phyloP scores from a whole-genome alignment of 2,888 invertebrate genomes.

The Pteria penguin region DNA sequence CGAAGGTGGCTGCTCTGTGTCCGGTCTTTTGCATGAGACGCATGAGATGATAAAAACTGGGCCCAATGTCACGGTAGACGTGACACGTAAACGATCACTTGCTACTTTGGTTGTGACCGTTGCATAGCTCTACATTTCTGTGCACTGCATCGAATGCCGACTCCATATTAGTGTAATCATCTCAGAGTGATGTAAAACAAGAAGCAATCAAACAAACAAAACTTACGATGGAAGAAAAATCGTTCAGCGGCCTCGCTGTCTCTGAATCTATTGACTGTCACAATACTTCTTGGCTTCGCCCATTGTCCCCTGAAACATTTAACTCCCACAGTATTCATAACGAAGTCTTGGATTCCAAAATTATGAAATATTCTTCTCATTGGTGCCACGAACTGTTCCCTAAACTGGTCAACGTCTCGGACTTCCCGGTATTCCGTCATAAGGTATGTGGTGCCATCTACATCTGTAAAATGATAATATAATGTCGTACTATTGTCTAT shows the following conservation, averaged over 20 bases:
- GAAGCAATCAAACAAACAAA: too few relatives aligned
- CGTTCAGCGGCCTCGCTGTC: background rate
- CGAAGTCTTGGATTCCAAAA: background rate
- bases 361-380: background rate
- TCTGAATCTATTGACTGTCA: slow-evolving; percentile 1
- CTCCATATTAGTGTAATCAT: too few relatives aligned
- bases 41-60: too few relatives aligned
- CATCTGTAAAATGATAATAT: slow-evolving; percentile 12
- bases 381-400: slow-evolving; percentile 1
- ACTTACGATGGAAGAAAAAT: slow-evolving; percentile 15
- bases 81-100: too few relatives aligned
- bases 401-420: background rate
- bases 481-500: too few relatives aligned
- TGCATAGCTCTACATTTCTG: too few relatives aligned
- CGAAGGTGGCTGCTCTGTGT: too few relatives aligned
- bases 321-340: slow-evolving; percentile 8
- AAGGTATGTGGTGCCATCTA: slow-evolving; percentile 10
- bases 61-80: too few relatives aligned
- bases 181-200: too few relatives aligned
- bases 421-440: slow-evolving; percentile 13
- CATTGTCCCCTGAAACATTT: background rate
- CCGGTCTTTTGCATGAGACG: too few relatives aligned
- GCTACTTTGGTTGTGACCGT: too few relatives aligned
- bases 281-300: slow-evolving; percentile 2
- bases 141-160: too few relatives aligned